phyloP scores from a whole-genome alignment of 2,797 vertebrate species.

The Pagetopsis macropterus region DNA sequence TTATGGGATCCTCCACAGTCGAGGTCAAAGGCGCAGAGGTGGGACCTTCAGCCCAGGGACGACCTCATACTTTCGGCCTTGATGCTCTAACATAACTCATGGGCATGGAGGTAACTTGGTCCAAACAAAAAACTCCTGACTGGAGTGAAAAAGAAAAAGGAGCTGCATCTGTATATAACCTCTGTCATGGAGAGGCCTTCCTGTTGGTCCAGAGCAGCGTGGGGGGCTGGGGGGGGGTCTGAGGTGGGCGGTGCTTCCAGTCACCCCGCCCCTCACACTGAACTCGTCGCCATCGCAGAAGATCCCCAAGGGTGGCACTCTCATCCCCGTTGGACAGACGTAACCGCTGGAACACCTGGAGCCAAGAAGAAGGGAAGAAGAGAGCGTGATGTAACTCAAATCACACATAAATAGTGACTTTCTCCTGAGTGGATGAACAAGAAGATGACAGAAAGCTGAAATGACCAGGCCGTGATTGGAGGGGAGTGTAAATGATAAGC shows the following conservation, averaged over 20 bases:
- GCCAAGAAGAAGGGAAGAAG: not conserved
- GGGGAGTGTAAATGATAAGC: not conserved
- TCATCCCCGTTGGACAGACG: constrained; percentile 87
- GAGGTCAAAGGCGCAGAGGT: constrained; percentile 33
- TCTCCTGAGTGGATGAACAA: not conserved
- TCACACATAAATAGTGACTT: not conserved
- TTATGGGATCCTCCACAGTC: constrained; percentile 37
- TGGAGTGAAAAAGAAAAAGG: constrained; percentile 18
- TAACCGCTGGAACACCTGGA: constrained; percentile 89
- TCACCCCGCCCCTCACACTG: constrained; percentile 87
- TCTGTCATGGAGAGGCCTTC: constrained; percentile 82
- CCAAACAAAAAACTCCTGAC: constrained; percentile 31
- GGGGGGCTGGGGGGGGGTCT: constrained; percentile 83
- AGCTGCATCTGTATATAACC: constrained; percentile 16
- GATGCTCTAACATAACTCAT: constrained; percentile 27
- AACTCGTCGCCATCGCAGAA: constrained; percentile 88
- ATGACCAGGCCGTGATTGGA: constrained; percentile 29
- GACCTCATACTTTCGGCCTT: constrained; percentile 29
- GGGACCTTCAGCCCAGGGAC: constrained; percentile 49
- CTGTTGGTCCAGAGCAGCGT: constrained; percentile 87
- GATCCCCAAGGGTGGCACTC: constrained; percentile 85
- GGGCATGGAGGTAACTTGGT: constrained; percentile 46
- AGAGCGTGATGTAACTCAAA: not conserved
- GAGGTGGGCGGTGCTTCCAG: constrained; percentile 86
- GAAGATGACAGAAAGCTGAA: constrained; percentile 21